phyloP scores from a whole-genome alignment of 2,888 invertebrate species.

The Xestia ashworthii region DNA sequence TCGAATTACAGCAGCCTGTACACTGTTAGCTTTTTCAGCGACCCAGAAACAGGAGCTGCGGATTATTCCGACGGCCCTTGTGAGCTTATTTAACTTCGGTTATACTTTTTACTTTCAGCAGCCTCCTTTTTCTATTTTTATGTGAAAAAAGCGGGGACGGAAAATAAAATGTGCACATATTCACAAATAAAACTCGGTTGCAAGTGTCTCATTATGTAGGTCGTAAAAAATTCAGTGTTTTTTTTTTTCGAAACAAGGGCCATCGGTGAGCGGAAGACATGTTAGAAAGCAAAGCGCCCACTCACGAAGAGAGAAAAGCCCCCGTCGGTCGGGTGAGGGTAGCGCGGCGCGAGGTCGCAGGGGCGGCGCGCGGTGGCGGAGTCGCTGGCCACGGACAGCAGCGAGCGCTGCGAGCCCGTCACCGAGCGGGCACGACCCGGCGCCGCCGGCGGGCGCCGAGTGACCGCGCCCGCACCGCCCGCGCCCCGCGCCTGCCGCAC shows the following conservation, averaged over 20 bases:
- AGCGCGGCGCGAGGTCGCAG: constrained; percentile 84
- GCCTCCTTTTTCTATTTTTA: constrained; percentile 11
- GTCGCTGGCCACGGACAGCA: constrained; percentile 89
- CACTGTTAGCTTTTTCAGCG: constrained; percentile 87
- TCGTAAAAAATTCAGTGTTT: not conserved
- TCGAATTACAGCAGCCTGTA: constrained; percentile 81
- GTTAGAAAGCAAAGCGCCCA: constrained; percentile 90
- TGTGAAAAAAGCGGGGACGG: constrained; percentile 13
- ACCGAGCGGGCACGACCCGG: constrained; percentile 74
- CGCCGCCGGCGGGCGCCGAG: constrained; percentile 72
- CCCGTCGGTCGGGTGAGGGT: constrained; percentile 84
- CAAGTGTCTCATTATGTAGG: not conserved
- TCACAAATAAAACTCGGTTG: constrained; percentile 6
- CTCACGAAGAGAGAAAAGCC: constrained; percentile 90
- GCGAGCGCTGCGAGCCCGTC: constrained; percentile 87
- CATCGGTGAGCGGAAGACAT: constrained; percentile 76
- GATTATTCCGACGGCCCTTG: constrained; percentile 85
- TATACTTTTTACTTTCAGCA: constrained; percentile 68
- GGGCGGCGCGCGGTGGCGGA: constrained; percentile 87
- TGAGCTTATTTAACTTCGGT: constrained; percentile 72
- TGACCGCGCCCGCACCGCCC: constrained; percentile 67
- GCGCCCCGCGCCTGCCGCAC: constrained; percentile 75
- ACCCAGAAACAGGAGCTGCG: constrained; percentile 87
- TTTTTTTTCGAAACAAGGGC: constrained; percentile 63
- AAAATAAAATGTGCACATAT: constrained; percentile 12